phyloP scores from a whole-genome alignment of 2,888 invertebrate species.

The Elysia crispata region DNA sequence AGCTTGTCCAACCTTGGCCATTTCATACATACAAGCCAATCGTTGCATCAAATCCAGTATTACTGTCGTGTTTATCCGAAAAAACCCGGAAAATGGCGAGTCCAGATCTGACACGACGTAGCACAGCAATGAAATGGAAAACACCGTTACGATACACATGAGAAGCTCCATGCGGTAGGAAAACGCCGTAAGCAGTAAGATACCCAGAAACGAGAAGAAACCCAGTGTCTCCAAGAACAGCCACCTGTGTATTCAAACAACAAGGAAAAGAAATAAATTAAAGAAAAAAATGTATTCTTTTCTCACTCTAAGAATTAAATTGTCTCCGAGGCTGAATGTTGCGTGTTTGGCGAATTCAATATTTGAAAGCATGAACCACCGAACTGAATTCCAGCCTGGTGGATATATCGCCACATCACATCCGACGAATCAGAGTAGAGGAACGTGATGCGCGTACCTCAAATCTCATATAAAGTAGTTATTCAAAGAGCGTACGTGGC shows the following conservation, averaged over 20 bases:
- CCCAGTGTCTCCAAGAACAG: slow-evolving; percentile 69
- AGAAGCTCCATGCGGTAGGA: slow-evolving; percentile 66
- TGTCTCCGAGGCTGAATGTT: too few relatives aligned
- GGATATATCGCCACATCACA: too few relatives aligned
- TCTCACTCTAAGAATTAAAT: too few relatives aligned
- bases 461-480: too few relatives aligned
- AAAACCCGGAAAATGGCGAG: slow-evolving; percentile 68
- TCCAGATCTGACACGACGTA: slow-evolving; percentile 67
- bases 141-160: slow-evolving; percentile 72
- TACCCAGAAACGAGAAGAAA: slow-evolving; percentile 69
- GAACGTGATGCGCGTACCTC: too few relatives aligned
- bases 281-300: too few relatives aligned
- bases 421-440: too few relatives aligned
- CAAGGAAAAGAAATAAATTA: too few relatives aligned
- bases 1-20: slow-evolving; percentile 51
- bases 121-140: slow-evolving; percentile 70
- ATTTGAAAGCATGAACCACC: too few relatives aligned
- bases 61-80: slow-evolving; percentile 64
- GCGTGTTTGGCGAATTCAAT: too few relatives aligned
- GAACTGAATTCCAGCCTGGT: too few relatives aligned
- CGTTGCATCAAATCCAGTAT: slow-evolving; percentile 60
- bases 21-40: slow-evolving; percentile 57
- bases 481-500: too few relatives aligned
- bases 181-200: slow-evolving; percentile 62
- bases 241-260: slow-evolving; percentile 58